Base-by-base conservation (phyloP, 1,140 invertebrate species). In the Metaphire vulgaris region DNA sequence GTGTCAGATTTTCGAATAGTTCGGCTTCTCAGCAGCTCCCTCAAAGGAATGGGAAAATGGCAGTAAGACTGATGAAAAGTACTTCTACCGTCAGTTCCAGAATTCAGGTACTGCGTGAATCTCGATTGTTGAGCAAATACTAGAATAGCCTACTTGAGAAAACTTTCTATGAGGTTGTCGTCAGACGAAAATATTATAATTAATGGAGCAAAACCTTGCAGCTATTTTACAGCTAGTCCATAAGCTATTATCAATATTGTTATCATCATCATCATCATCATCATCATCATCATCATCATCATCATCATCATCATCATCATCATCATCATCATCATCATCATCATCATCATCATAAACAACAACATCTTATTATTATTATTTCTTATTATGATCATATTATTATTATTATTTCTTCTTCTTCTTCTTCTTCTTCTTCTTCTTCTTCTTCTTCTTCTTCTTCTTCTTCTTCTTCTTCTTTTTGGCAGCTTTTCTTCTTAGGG, bases 231-330 rank as follows among this genome's bases (percentile, higher is more conserved):
- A 88, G 88, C 77, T 89, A 90, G 76, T 89, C 89, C 2, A 89
- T 89, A 84, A 86, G 90, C 41, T 90, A n/a, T n/a, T n/a, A n/a
- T n/a, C n/a, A n/a, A n/a, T n/a, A n/a, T n/a, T n/a, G n/a, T 87
- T 81, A 89, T 90, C 74, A 90, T 90, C 85, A 89, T 83, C 80
- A 88, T 89, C 75, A 89, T 90, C 78, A 90, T 89, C 80, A 89
- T 89, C 1, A 88, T 90, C 76, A 85, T 90, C 56, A 90, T 89
- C 85, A 90, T 89, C 80, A 88, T 88, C 69, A 88, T 90, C 86
- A 89, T 88, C 1, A 85, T 88, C 76, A 89, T 88, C 80, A 89
- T 89, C 79, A 83, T 89, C 29, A 80, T 87, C 76, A 88, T 88
- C 64, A 89, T 90, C 76, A 80, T 80, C 73, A 81, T 80, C 31